Base-by-base conservation (phyloP, 2,888 invertebrate genomes). In the Calameuta idolon region DNA sequence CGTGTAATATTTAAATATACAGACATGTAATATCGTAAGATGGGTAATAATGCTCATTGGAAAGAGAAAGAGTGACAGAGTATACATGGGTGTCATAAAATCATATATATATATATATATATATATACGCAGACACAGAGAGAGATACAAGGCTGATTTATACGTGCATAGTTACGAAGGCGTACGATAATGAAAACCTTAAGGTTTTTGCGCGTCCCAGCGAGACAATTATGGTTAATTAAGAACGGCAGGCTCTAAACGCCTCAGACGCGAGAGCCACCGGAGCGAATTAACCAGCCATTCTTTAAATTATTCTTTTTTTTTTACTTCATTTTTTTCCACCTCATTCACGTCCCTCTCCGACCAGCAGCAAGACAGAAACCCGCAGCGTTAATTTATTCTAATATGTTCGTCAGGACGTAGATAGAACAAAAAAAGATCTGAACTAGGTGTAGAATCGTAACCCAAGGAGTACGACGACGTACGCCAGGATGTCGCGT, bases 401-500 rank as follows among this genome's bases (percentile, higher is more conserved):
- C 55, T 55, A 37, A 12, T 37, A 23, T 23, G 55, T 55, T 55
- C 5, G 23, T 55, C 23, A 55, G 23, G 55, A 55, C 9, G 23
- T 23, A 2, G 55, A 55, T 23, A 37, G 12, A 35, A 12, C 4
- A 4, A 9, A 40, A 40, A 40, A 23, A 23, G 0, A 23, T 9
- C 9, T 2, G 23, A 23, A 2, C 55, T 55, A 23, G 55, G 55
- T 15, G 55, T 23, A 55, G 55, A 55, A 55, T 55, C 55, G 55
- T 55, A 23, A 40, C 0, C 15, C 23, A 40, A 55, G 55, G 23
- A 55, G 23, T 2, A 55, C 55, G 55, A 23, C 5, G 55, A 55
- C 55, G 55, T 55, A 23, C 55, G 81, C 80, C 76, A 79, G 75
- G 81, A 80, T 80, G 83, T 83, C 86, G 84, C 84, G 85, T 83